Conservation (phyloP, 2,888 invertebrate species). For the Elysia crispata region DNA sequence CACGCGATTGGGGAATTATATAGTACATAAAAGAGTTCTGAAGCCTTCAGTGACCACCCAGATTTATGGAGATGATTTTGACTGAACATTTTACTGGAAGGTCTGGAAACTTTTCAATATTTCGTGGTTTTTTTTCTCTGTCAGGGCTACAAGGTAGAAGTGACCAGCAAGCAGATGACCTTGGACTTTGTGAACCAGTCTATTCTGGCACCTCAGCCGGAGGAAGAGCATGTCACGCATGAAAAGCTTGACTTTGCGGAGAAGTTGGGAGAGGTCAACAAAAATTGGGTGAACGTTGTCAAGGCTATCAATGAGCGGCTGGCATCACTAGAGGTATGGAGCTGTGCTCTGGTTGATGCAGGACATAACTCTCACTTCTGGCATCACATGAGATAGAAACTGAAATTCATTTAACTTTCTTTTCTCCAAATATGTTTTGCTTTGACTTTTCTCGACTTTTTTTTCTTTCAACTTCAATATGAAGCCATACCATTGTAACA, state of each 20-base stretch:
- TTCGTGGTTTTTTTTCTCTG: too few relatives aligned
- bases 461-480: not conserved
- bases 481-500: too few relatives aligned
- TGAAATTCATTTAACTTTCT: not conserved
- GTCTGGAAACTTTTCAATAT: too few relatives aligned
- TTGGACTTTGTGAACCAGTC: conserved; percentile 75
- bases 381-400: not conserved
- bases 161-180: conserved; percentile 72
- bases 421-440: not conserved
- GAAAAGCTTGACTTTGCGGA: conserved; percentile 73
- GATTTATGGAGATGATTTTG: too few relatives aligned
- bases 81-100: too few relatives aligned
- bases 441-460: not conserved
- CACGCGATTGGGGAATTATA: too few relatives aligned
- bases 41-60: too few relatives aligned
- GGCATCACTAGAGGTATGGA: conserved; percentile 57
- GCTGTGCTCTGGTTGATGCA: not conserved
- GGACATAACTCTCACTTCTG: too few relatives aligned
- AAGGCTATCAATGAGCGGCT: conserved; percentile 65
- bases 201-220: conserved; percentile 60
- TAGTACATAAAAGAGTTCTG: too few relatives aligned
- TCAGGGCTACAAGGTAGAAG: conserved; percentile 74
- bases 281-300: conserved; percentile 66
- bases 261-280: conserved; percentile 69
- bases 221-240: conserved; percentile 57